Evolutionary conservation across 1,140 invertebrate genomes (phyloP).

Genomic region (Drosophila mauritiana): DNA sequence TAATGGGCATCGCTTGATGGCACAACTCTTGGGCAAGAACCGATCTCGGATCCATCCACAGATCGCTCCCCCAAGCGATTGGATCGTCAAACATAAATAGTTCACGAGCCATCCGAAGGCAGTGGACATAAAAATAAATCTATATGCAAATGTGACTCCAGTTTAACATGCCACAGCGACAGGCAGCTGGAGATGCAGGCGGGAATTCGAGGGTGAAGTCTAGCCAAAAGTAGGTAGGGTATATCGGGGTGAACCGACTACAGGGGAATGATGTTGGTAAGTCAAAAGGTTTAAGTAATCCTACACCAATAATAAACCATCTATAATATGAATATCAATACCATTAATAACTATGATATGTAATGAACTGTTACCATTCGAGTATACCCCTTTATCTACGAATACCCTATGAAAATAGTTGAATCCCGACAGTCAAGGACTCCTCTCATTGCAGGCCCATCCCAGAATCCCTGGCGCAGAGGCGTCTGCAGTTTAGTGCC

Average conservation of each 20-base stretch:
- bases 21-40: constrained; percentile 20
- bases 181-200: constrained; percentile 4
- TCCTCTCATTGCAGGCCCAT: constrained; percentile 33
- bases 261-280: not conserved
- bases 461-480: constrained; percentile 59
- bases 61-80: constrained; percentile 21
- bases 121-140: constrained; percentile 77
- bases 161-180: constrained; percentile 49
- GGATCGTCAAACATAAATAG: constrained; percentile 52
- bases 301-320: too few relatives aligned
- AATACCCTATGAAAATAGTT: constrained; percentile 14
- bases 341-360: too few relatives aligned
- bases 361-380: not conserved
- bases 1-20: constrained; percentile 21
- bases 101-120: constrained; percentile 30
- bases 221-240: constrained; percentile 40
- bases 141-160: constrained; percentile 70
- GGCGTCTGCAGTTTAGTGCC: constrained; percentile 55
- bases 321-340: too few relatives aligned
- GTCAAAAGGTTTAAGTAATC: not conserved
- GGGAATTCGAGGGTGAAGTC: constrained; percentile 10
- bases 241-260: constrained; percentile 7
- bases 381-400: not conserved
- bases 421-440: constrained; percentile 56
- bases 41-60: not conserved